A percentile compares a stretch with the other conserved stretches of the same genome.
These are phyloP conservation scores for Brachionus angularis DNA, from an alignment of 1,140 invertebrate species.

Conservation along the genomic window DNA sequence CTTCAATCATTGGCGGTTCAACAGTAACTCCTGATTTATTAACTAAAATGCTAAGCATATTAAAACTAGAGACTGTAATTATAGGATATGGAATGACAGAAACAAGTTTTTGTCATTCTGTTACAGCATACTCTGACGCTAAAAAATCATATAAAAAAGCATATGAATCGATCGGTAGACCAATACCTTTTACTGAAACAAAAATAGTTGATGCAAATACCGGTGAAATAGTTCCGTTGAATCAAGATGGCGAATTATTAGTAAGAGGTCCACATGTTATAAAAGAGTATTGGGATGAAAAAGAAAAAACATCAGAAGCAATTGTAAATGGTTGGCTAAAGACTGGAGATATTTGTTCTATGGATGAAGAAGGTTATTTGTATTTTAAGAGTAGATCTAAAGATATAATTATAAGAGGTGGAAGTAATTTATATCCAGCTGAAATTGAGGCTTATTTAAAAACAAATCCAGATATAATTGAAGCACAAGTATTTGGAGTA, in stretches of 20 bases:
- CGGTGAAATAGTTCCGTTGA: slow-evolving; percentile 66
- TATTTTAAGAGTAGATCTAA: slow-evolving; percentile 76
- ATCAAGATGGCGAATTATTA: slow-evolving; percentile 55
- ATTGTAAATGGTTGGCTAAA: slow-evolving; percentile 68
- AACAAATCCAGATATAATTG: slow-evolving; percentile 18
- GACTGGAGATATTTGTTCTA: slow-evolving; percentile 70
- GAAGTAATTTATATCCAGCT: slow-evolving; percentile 81
- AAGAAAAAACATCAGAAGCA: slow-evolving; percentile 74
- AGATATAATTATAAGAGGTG: slow-evolving; percentile 84
- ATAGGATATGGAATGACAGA: slow-evolving; percentile 35
- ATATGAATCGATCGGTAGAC: slow-evolving; percentile 28
- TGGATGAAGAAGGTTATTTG: slow-evolving; percentile 73
- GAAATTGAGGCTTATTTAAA: slow-evolving; percentile 59
- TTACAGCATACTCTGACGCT: slow-evolving; percentile 9
- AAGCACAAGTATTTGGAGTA: slow-evolving; percentile 54
- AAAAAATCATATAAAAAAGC: slow-evolving; percentile 4
- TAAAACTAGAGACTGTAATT: slow-evolving; percentile 5
- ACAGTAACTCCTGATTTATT: slow-evolving; percentile 5
- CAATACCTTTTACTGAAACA: slow-evolving; percentile 51
- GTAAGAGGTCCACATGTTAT: slow-evolving; percentile 16
- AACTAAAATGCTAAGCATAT: background rate
- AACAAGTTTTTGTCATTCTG: slow-evolving; percentile 15
- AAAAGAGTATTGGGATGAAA: slow-evolving; percentile 80
- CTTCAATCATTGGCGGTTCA: background rate
- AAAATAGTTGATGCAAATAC: slow-evolving; percentile 72